Evolutionary conservation across 2,113 vertebrate species (phyloP).

Genomic region (Thamnaconus septentrionalis): DNA sequence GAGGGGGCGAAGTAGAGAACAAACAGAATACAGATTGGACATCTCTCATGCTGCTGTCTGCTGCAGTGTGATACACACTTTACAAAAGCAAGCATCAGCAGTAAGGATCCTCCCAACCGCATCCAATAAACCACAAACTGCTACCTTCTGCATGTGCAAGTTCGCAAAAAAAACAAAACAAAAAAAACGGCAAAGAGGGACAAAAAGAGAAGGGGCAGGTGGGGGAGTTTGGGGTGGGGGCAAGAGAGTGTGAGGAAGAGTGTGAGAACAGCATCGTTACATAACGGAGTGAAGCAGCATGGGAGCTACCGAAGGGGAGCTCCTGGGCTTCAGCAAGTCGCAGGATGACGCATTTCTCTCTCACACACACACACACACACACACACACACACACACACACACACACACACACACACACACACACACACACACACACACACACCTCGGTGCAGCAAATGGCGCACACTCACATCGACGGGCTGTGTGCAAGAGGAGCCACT

Average conservation of each 20-base stretch:
- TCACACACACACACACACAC: slow-evolving; percentile 22
- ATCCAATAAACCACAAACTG: slow-evolving; percentile 5
- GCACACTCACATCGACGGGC: slow-evolving; percentile 36
- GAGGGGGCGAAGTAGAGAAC: slow-evolving; percentile 6
- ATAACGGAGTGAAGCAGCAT: slow-evolving; percentile 62
- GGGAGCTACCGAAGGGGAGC: slow-evolving; percentile 64
- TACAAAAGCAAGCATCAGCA: slow-evolving; percentile 10
- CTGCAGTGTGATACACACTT: slow-evolving; percentile 17
- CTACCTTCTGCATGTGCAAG: slow-evolving; percentile 9
- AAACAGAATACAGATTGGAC: slow-evolving; percentile 33
- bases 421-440: slow-evolving; percentile 25
- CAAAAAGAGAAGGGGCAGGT: slow-evolving; percentile 15
- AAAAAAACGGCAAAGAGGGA: slow-evolving; percentile 18
- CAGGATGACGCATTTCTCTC: slow-evolving; percentile 64
- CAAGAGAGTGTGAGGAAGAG: slow-evolving; percentile 15
- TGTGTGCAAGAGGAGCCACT: slow-evolving; percentile 32
- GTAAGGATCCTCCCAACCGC: slow-evolving; percentile 14
- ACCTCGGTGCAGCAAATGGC: slow-evolving; percentile 45
- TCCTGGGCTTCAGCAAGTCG: slow-evolving; percentile 62
- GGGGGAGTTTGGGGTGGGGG: slow-evolving; percentile 13
- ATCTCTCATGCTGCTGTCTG: slow-evolving; percentile 25
- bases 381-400: slow-evolving; percentile 15
- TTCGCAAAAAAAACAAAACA: too few relatives aligned
- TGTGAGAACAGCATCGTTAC: slow-evolving; percentile 60
- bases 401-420: slow-evolving; percentile 26